Conservation (phyloP, 2,113 vertebrate genomes). For the Ammodytes marinus region DNA sequence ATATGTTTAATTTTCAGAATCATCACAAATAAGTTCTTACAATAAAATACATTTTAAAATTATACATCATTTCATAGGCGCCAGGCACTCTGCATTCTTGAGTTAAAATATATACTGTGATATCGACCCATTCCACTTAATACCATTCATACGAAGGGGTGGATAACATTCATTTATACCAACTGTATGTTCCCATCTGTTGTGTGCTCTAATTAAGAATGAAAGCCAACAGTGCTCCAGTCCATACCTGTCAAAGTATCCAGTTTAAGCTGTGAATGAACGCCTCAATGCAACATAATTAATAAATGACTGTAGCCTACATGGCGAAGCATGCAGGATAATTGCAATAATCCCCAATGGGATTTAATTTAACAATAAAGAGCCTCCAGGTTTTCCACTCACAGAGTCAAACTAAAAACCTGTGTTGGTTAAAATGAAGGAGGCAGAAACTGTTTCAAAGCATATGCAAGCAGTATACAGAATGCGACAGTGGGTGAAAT, state of each 20-base stretch:
- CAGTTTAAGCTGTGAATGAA: neutral
- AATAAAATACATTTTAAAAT: neutral
- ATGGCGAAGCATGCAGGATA: constrained; percentile 2
- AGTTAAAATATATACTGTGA: neutral
- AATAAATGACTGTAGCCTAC: neutral
- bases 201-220: neutral
- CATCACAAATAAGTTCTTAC: neutral
- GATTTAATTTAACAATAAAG: constrained; percentile 17
- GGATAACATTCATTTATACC: neutral
- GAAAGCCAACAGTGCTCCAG: neutral
- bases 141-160: neutral
- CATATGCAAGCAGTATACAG: neutral
- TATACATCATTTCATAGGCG: no score
- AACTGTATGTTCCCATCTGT: neutral
- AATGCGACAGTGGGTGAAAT: no score
- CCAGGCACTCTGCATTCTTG: neutral
- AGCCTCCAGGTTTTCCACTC: constrained; percentile 11
- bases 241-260: neutral
- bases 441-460: neutral
- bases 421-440: constrained; percentile 18
- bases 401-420: neutral
- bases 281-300: neutral
- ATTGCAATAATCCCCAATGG: constrained; percentile 11
- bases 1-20: neutral
- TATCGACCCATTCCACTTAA: neutral